Evolutionary conservation across 1,140 invertebrate genomes (phyloP).

Genomic region (Drosophila repletoides): DNA sequence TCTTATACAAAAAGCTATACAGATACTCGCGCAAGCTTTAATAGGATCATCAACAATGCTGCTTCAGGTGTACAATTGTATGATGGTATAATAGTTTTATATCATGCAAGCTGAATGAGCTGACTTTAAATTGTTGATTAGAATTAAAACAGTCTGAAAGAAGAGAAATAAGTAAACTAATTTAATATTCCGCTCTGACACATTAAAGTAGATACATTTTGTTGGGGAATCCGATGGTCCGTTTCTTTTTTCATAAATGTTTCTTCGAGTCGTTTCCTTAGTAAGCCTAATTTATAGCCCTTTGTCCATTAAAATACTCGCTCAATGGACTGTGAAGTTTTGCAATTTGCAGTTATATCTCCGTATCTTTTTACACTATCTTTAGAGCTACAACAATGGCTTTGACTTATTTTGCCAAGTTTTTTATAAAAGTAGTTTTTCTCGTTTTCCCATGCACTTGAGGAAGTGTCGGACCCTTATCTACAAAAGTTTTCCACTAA

Average conservation of each 20-base stretch:
- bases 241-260: background rate
- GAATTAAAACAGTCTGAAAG: too few species aligned
- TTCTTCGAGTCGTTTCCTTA: background rate
- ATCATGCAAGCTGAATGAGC: too few species aligned
- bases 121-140: too few species aligned
- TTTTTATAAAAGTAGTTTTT: conserved; percentile 48
- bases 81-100: conserved; percentile 41
- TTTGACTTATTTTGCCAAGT: conserved; percentile 9
- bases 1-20: conserved; percentile 28
- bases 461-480: conserved; percentile 48
- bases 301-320: conserved; percentile 6
- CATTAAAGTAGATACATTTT: too few species aligned
- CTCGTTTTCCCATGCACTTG: conserved; percentile 60
- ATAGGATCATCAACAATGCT: conserved; percentile 17
- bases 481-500: conserved; percentile 21
- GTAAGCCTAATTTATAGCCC: conserved; percentile 10
- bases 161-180: too few species aligned
- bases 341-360: conserved; percentile 18
- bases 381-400: conserved; percentile 34
- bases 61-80: conserved; percentile 56
- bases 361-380: conserved; percentile 25
- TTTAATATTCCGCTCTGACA: too few species aligned
- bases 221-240: too few species aligned
- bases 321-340: conserved; percentile 59
- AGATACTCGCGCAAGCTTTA: too few species aligned